phyloP scores from a whole-genome alignment of 2,113 vertebrate genomes.

The Noturus placidus region DNA sequence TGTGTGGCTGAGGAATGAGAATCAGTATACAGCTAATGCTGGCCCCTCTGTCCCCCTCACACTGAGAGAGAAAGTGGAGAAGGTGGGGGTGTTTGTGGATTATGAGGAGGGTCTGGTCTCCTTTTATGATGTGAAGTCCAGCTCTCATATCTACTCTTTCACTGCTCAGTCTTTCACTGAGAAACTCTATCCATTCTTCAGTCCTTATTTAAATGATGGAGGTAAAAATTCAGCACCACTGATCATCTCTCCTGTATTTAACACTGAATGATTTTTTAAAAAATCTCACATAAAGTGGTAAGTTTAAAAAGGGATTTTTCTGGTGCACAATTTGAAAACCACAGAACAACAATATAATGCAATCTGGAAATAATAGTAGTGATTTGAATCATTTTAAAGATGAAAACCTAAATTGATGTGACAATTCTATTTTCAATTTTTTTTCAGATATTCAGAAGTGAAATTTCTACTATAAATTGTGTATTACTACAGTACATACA shows the following conservation, averaged over 20 bases:
- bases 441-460: neutral
- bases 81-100: no score
- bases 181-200: constrained; percentile 8
- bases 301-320: neutral
- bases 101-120: constrained; percentile 33
- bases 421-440: no score
- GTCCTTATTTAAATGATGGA: neutral
- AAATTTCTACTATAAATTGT: neutral
- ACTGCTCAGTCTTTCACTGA: constrained; percentile 3
- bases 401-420: neutral
- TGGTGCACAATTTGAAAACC: neutral
- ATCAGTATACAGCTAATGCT: constrained; percentile 8
- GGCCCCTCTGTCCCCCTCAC: neutral
- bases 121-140: constrained; percentile 51
- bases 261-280: neutral
- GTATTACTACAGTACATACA: neutral
- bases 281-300: neutral
- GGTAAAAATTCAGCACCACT: constrained; percentile 1
- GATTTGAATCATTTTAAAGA: neutral
- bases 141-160: neutral
- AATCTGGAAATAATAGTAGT: neutral
- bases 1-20: neutral
- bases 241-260: neutral
- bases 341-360: neutral
- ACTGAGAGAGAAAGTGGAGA: constrained; percentile 21